phyloP scores from a whole-genome alignment of 2,888 invertebrate genomes.

The Pegoplata infirma region DNA sequence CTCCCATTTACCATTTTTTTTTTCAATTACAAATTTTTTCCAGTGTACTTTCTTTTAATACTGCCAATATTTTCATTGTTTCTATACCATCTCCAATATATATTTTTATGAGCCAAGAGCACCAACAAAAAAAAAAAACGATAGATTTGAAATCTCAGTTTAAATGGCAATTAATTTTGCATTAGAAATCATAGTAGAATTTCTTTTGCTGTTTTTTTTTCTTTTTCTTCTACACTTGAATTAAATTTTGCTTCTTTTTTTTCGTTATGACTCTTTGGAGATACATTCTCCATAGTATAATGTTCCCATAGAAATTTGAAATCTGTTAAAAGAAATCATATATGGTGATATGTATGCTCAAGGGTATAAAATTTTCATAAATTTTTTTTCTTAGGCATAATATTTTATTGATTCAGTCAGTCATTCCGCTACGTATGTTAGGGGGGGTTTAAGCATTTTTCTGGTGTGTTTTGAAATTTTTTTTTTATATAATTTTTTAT shows the following conservation, averaged over 20 bases:
- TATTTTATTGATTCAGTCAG: too few relatives aligned
- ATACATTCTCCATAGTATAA: neutral
- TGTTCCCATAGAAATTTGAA: conserved; percentile 5
- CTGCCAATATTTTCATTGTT: too few relatives aligned
- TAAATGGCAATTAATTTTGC: conserved; percentile 62
- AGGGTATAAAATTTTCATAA: conserved; percentile 28
- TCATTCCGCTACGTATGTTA: neutral
- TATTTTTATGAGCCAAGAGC: neutral
- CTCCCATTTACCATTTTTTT: too few relatives aligned
- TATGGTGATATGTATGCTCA: conserved; percentile 8
- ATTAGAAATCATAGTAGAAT: conserved; percentile 42
- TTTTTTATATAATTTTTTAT: too few relatives aligned
- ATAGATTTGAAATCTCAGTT: conserved; percentile 51
- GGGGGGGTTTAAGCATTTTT: too few relatives aligned
- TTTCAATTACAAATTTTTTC: too few relatives aligned
- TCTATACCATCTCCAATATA: too few relatives aligned
- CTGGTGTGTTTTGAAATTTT: too few relatives aligned
- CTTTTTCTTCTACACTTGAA: neutral
- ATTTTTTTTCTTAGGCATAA: conserved; percentile 28
- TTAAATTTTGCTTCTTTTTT: neutral
- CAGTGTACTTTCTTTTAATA: too few relatives aligned
- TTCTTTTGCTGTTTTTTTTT: neutral
- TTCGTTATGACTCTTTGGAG: neutral
- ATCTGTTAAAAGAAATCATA: neutral
- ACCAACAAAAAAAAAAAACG: neutral